Base-by-base conservation (phyloP, 2,888 invertebrate species). In the Pemphredon lugubris region DNA sequence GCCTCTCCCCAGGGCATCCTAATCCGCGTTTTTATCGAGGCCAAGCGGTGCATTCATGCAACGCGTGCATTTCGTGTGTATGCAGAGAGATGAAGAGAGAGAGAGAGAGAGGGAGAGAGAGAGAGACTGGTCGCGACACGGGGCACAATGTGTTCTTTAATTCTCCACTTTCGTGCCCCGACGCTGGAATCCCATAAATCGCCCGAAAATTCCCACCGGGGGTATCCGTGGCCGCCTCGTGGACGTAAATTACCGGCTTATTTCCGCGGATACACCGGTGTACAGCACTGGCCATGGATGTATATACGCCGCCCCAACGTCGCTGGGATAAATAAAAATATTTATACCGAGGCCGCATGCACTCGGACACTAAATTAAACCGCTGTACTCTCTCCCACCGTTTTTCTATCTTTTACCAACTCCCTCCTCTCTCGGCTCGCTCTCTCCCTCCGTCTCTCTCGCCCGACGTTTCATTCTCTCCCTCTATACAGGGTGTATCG, bases 191-290 rank as follows among this genome's bases (percentile, higher is more conserved):
- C 78, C 67, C 84, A 86, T 86, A 86, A 86, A 86, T 86, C 85
- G 80, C 70, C 84, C 76, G 75, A 86, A 86, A 84, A 83, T 85
- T 84, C 81, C 77, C 80, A 84, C 77, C 75, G 81, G 76, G 69
- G 71, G 76, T 72, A 74, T 58, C 72, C 65, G 60, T 51, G 61
- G 68, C 66, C 66, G 61, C 59, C 65, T 63, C 76, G 58, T 77
- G 77, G 81, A 82, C 83, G 87, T 87, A 87, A 87, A 87, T 87
- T 85, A 87, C 81, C 84, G 81, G 85, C 86, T 87, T 87, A 87
- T 84, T 83, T 82, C 82, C 80, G 79, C 84, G 77, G 76, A 68
- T 60, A 58, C 76, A 59, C 61, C 58, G 50, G 32, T 63, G 45
- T 48, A 55, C 53, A 18, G 14, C 20, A 20, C 39, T 32, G 5